These are phyloP conservation scores for Arctopsyche grandis DNA, from an alignment of 1,140 invertebrate species.

Conservation along the genomic window DNA sequence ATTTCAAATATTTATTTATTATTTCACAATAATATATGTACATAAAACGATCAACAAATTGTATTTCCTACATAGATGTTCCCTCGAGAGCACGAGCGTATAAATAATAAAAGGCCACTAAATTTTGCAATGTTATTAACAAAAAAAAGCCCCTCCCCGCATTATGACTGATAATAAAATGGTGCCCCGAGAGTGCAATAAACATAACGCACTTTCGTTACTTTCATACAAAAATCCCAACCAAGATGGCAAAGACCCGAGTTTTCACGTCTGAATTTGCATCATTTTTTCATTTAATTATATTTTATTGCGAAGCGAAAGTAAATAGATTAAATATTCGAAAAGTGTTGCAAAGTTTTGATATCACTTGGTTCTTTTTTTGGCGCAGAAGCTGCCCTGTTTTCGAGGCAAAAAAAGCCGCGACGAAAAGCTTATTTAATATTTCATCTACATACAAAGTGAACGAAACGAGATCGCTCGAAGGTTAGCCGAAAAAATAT, in stretches of 20 bases:
- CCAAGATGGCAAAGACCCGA: neutral
- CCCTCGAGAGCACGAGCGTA: neutral
- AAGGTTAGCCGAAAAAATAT: neutral
- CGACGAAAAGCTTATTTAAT: constrained; percentile 10
- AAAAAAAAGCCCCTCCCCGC: constrained; percentile 14
- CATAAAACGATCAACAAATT: too few species aligned
- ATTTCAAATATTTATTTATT: constrained; percentile 12
- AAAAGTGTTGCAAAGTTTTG: neutral
- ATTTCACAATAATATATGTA: too few species aligned
- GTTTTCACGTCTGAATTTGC: neutral
- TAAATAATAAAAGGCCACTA: constrained; percentile 10
- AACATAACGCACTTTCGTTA: constrained; percentile 20
- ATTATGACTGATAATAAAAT: constrained; percentile 29
- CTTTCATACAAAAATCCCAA: neutral
- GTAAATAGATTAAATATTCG: neutral
- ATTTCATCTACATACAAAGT: constrained; percentile 4
- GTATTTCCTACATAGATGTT: too few species aligned
- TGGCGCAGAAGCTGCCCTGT: neutral
- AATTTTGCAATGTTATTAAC: constrained; percentile 29
- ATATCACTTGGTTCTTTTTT: neutral
- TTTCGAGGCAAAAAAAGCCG: neutral
- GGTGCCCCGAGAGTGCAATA: constrained; percentile 12
- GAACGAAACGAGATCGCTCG: neutral
- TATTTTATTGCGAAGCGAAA: neutral
- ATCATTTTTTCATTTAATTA: neutral